Base-by-base conservation (phyloP, 2,113 vertebrate genomes). In the Carassius carassius region DNA sequence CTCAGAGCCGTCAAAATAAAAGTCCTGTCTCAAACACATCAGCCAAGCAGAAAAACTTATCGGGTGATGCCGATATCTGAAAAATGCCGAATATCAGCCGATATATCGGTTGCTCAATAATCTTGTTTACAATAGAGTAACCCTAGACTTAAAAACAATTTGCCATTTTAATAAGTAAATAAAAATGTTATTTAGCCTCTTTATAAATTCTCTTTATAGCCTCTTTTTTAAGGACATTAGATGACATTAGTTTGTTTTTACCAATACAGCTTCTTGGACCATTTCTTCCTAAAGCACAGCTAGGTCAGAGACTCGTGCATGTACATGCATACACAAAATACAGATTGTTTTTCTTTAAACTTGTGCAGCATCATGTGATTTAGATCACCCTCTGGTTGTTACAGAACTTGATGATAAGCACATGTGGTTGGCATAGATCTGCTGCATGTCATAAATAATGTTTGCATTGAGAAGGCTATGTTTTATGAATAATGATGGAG, bases 401-500 rank as follows among this genome's bases (percentile, higher is more conserved):
- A 44, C 8, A 10, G 60, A 29, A 5, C 63, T 60, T 81, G 85
- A 88, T 87, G 81, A 85, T 35, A 86, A 84, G 82, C 89, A 83
- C 85, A 87, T 86, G 85, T 88, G 67, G 73, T 82, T 85, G 85
- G 83, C 72, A 73, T 81, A 60, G 77, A 82, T 62, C 56, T 54
- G 35, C 65, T n/a, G 44, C 65, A 37, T 14, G 37, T 73, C 56
- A 67, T 84, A 74, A 86, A 78, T 84, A 78, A 75, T 56, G 70
- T 54, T 73, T 84, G 72, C 54, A 17, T 54, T 41, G 4, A 60
- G 70, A 14, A 44, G 29, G 25, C 19, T 78, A 32, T 73, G 49
- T 70, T 62, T 82, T 77, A 51, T 85, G 41, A 60, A 81, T 85
- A 84, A 88, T 83, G 49, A 74, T 82, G 41, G 23, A 76, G 72